These are phyloP conservation scores for Sinocyclocheilus maitianheensis DNA, from an alignment of 2,113 vertebrate genomes.

Conservation along the genomic window DNA sequence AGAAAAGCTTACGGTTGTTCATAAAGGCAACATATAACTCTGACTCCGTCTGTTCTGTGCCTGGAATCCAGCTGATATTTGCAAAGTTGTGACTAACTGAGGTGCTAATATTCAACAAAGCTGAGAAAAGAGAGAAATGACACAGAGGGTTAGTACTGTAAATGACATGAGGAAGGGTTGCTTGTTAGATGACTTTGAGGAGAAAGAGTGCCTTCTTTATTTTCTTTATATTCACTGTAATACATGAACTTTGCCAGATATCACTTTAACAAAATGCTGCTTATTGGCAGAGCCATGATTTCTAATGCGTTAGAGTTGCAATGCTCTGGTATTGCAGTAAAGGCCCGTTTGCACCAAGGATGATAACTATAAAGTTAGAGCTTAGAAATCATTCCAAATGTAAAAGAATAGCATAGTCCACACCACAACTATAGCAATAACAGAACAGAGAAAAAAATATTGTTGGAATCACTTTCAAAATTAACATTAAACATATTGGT, in stretches of 20 bases:
- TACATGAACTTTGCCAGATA: neutral
- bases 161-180: constrained; percentile 50
- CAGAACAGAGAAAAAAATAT: neutral
- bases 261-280: neutral
- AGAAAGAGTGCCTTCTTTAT: neutral
- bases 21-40: constrained; percentile 71
- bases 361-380: neutral
- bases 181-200: constrained; percentile 1
- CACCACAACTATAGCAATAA: neutral
- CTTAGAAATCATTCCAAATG: neutral
- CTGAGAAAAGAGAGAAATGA: constrained; percentile 54
- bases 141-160: constrained; percentile 60
- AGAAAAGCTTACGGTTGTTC: constrained; percentile 70
- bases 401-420: neutral
- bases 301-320: neutral
- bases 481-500: too few species aligned
- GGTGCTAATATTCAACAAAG: constrained; percentile 68
- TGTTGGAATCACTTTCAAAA: neutral
- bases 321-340: neutral
- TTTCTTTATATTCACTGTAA: neutral
- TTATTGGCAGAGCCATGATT: neutral
- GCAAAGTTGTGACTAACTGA: constrained; percentile 70
- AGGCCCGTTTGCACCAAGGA: neutral
- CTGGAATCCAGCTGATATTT: constrained; percentile 76
- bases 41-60: constrained; percentile 62